A percentile compares a stretch with the other conserved stretches of the same genome.
These are phyloP conservation scores for Colius striatus DNA, from an alignment of 2,113 vertebrate species.

Conservation along the genomic window DNA sequence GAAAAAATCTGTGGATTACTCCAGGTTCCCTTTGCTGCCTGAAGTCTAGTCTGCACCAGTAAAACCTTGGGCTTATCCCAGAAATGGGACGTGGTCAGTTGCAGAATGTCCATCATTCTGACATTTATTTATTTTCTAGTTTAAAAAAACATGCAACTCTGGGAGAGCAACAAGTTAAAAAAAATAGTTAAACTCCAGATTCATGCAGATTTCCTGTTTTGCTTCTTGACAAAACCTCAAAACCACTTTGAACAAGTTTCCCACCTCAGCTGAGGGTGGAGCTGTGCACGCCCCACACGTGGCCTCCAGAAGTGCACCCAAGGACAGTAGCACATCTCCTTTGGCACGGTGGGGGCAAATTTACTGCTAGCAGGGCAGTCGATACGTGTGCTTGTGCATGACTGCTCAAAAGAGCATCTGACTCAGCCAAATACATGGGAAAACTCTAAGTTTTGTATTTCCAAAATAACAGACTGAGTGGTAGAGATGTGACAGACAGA, in stretches of 20 bases:
- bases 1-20: background rate
- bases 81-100: background rate
- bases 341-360: background rate
- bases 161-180: background rate
- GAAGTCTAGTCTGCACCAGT: background rate
- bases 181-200: background rate
- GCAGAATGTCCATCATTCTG: background rate
- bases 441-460: background rate
- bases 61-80: background rate
- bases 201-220: conserved; percentile 68
- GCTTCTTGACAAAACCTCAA: conserved; percentile 67
- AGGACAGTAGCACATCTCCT: background rate
- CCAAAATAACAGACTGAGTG: background rate
- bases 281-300: background rate
- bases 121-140: background rate
- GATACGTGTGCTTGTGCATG: background rate
- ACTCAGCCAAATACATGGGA: background rate
- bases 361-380: background rate
- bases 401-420: background rate
- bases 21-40: background rate
- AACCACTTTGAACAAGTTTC: conserved; percentile 61
- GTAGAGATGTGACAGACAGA: background rate
- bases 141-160: background rate
- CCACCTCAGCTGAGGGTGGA: conserved; percentile 52
- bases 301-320: background rate